These are phyloP conservation scores for Drosophila affinis DNA, from an alignment of 2,888 invertebrate genomes.

Conservation along the genomic window DNA sequence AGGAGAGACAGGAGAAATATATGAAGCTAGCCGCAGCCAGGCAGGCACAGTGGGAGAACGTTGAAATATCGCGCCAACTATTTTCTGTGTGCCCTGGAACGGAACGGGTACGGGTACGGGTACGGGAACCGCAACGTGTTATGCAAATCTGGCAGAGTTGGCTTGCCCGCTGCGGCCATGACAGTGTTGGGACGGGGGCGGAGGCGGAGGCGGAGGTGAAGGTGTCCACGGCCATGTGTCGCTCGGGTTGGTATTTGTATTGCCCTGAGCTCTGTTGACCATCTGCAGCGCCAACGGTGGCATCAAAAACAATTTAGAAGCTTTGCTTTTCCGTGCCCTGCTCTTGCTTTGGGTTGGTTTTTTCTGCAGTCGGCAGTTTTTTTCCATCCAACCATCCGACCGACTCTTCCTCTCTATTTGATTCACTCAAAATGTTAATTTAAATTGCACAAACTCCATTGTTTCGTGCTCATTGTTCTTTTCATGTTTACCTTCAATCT, in stretches of 20 bases:
- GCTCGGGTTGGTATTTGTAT: slow-evolving; percentile 37
- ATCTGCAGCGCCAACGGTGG: slow-evolving; percentile 38
- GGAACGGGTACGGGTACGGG: background rate
- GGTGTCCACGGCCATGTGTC: slow-evolving; percentile 17
- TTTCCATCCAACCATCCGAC: slow-evolving; percentile 16
- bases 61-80: slow-evolving; percentile 22
- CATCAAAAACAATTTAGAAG: slow-evolving; percentile 67
- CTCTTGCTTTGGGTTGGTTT: background rate
- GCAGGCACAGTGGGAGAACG: slow-evolving; percentile 10
- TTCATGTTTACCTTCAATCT: slow-evolving; percentile 32
- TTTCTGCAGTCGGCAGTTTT: slow-evolving; percentile 45
- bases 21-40: slow-evolving; percentile 41
- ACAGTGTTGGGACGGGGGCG: no score
- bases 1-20: slow-evolving; percentile 30
- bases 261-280: slow-evolving; percentile 38
- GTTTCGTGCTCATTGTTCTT: slow-evolving; percentile 50
- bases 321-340: slow-evolving; percentile 32
- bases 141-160: slow-evolving; percentile 60
- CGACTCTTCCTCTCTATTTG: slow-evolving; percentile 54
- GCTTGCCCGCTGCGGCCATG: slow-evolving; percentile 11
- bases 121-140: slow-evolving; percentile 53
- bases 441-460: slow-evolving; percentile 69
- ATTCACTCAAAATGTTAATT: slow-evolving; percentile 72
- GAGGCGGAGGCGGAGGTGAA: background rate
- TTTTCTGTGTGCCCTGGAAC: slow-evolving; percentile 13